phyloP scores from a whole-genome alignment of 2,113 vertebrate genomes.

The Grallaria varia region DNA sequence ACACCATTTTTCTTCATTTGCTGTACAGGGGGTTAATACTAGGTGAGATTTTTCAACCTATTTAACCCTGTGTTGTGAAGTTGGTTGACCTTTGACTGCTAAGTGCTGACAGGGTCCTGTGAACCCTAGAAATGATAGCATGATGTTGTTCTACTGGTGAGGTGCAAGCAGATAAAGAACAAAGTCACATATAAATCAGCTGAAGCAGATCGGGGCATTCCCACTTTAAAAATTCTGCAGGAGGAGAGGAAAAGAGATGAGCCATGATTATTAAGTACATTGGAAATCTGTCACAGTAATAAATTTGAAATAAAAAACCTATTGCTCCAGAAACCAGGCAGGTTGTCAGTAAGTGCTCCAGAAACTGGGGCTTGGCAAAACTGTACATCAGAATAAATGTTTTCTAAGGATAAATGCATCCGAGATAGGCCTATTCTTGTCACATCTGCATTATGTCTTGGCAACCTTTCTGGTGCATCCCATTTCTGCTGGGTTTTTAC shows the following conservation, averaged over 20 bases:
- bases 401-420: background rate
- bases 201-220: conserved; percentile 51
- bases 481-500: background rate
- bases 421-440: background rate
- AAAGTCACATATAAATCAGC: conserved; percentile 77
- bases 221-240: background rate
- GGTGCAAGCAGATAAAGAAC: conserved; percentile 80
- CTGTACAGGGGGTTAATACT: background rate
- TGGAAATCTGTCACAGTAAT: background rate
- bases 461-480: background rate
- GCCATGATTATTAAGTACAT: background rate
- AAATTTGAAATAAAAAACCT: background rate
- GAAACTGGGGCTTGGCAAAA: background rate
- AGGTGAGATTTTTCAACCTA: conserved; percentile 47
- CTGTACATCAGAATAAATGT: background rate
- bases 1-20: conserved; percentile 9
- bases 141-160: conserved; percentile 67
- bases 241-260: background rate
- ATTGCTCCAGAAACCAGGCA: background rate
- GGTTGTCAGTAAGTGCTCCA: background rate
- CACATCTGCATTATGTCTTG: background rate
- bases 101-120: conserved; percentile 73
- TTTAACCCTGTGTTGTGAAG: conserved; percentile 52
- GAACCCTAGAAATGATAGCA: conserved; percentile 66
- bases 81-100: conserved; percentile 73